Evolutionary conservation across 2,797 vertebrate species (phyloP), one percentile per base, ranked within the genome.

Genomic region (Bradypodion pumilum): DNA sequence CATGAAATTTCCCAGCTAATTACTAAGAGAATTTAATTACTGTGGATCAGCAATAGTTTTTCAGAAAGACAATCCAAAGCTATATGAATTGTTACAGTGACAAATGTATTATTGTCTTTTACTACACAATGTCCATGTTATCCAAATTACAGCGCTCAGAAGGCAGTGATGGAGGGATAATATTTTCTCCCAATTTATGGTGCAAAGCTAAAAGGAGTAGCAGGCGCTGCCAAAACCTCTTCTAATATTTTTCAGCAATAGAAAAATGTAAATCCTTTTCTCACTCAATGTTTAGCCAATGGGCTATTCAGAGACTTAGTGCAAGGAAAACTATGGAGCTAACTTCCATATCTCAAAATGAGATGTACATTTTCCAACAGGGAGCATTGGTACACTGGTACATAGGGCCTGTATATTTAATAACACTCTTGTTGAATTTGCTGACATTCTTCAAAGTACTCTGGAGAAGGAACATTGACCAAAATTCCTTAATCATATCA

Each of bases 81-180:
- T 76, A 73, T 90, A 86, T 86, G 56, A 82, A 81, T 89, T 77
- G 79, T 42, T 76, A 19, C 85, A 59, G 66, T 65, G 56, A 77
- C 81, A 74, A 92, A 90, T 81, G 82, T 88, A 83, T 92, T 90
- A 87, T 90, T 92, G 82, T 83, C 89, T 92, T 83, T 90, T 77
- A 89, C 89, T 90, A 87, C 81, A 90, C 84, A 32, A 37, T 84
- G 82, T 74, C 49, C 27, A 60, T 90, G 77, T 25, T 82, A 84
- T 79, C 83, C 85, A 72, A 37, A 90, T 89, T 87, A 81, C 87
- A 89, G 27, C 46, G 40, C 49, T 91, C 90, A 93, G 73, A 74
- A 83, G 90, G 85, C 87, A 88, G 68, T 80, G 78, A 80, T 85
- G 37, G 66, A 87, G 85, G 86, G 63, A 60, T 88, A 88, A 82